Evolutionary conservation across 2,797 vertebrate species (phyloP), one percentile per base, ranked within the genome.

Genomic region (Chanos chanos): DNA sequence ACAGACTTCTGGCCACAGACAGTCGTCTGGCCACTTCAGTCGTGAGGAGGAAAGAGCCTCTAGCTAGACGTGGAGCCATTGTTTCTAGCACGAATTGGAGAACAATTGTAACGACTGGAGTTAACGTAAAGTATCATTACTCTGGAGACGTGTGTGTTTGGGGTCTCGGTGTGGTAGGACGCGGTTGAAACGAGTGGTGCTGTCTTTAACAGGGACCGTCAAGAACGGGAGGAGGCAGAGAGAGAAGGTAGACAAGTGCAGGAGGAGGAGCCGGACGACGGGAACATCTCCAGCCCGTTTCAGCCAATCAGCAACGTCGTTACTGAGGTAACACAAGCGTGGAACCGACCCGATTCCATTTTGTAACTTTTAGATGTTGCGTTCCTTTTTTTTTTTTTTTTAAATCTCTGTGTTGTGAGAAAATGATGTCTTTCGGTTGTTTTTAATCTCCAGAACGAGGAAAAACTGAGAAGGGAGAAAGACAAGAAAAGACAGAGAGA

Each of bases 261-360:
- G 18, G 80, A 81, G 31, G 92, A 94, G 8, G 82, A 87, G 28
- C 78, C 81, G 0, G 68, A 85, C 1, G 89, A 90, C 1, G 82
- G 82, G 44, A 64, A 82, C 70, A 71, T 86, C 16, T 71, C 67
- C 54, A 93, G 89, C 71, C 95, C 95, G 12, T 97, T 98, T 78
- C 92, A 93, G 74, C 94, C 94, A n/a, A 93, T 97, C 78, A 79
- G 80, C 74, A 75, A 81, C 44, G 81, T 94, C 6, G 82, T 95
- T 56, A 73, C 75, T 30, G 87, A 94, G 92, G 96, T 96, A 37
- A 15, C 10, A 25, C 10, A 28, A 16, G 8, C 8, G 4, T 4
- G 12, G n/a, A 36, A 2, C 13, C 36, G 7, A 53, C 7, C 5
- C 25, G 1, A 9, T 15, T 16, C 10, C 4, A 2, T 13, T 27